Conservation (phyloP, 2,888 invertebrate genomes). For the Corbicula japonica region DNA sequence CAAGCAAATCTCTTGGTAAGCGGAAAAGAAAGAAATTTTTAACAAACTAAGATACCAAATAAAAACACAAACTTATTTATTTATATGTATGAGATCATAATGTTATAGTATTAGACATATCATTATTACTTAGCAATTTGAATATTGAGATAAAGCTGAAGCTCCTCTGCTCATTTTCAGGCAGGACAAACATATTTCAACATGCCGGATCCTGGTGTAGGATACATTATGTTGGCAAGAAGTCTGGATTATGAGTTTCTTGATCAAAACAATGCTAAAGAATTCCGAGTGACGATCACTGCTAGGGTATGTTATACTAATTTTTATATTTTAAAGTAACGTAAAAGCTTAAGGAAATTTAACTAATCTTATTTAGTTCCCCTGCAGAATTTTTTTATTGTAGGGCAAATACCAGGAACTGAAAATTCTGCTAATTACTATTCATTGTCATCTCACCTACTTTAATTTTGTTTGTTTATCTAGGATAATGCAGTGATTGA, state of each 20-base stretch:
- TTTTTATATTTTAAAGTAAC: conserved; percentile 4
- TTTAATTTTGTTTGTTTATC: background rate
- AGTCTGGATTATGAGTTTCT: conserved; percentile 41
- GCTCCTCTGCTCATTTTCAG: too few relatives aligned
- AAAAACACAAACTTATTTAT: too few relatives aligned
- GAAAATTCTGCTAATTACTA: background rate
- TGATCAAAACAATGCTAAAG: background rate
- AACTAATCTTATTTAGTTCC: background rate
- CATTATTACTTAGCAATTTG: too few relatives aligned
- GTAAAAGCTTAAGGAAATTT: background rate
- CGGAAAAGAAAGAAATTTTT: too few relatives aligned
- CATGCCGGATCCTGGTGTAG: conserved; percentile 2
- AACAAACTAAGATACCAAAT: too few relatives aligned
- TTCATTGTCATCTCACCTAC: background rate
- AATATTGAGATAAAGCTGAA: too few relatives aligned
- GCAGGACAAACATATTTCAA: conserved; percentile 1
- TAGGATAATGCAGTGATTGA: conserved; percentile 39
- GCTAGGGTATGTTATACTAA: conserved; percentile 46
- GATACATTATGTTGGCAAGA: conserved; percentile 13
- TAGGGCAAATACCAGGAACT: too few relatives aligned
- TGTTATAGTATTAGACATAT: too few relatives aligned
- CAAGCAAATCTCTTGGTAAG: too few relatives aligned
- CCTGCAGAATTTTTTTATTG: background rate
- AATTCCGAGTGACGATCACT: conserved; percentile 35
- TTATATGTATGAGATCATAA: too few relatives aligned